Conservation (phyloP, 2,113 vertebrate species). For the Numenius arquata region DNA sequence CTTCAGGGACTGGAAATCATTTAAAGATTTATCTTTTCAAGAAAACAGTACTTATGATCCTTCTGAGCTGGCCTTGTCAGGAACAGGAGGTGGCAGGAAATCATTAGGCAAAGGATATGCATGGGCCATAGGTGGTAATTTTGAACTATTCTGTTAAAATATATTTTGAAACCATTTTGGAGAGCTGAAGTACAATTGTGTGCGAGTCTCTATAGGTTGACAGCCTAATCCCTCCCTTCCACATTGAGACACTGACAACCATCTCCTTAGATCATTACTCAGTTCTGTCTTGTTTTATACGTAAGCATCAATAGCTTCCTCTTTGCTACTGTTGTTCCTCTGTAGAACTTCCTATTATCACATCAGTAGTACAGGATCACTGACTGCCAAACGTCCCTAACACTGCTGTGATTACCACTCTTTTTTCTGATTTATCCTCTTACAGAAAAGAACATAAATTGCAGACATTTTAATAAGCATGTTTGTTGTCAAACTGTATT, state of each 20-base stretch:
- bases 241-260: neutral
- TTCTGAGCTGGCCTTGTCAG: neutral
- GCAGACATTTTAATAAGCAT: accelerated
- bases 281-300: neutral
- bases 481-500: neutral
- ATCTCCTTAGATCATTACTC: neutral
- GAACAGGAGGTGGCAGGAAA: neutral
- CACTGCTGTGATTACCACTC: neutral
- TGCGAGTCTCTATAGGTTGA: neutral
- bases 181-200: neutral
- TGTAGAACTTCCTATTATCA: neutral
- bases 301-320: neutral
- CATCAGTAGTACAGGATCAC: neutral
- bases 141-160: neutral
- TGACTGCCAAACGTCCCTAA: neutral
- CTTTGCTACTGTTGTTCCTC: neutral
- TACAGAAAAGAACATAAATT: neutral
- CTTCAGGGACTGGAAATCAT: neutral
- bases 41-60: neutral
- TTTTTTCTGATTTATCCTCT: neutral
- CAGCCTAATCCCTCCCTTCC: neutral
- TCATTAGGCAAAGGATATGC: neutral
- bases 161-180: neutral
- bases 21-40: neutral
- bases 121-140: neutral